Base-by-base conservation (phyloP, 2,797 vertebrate species). In the Steatocranus sp. region DNA sequence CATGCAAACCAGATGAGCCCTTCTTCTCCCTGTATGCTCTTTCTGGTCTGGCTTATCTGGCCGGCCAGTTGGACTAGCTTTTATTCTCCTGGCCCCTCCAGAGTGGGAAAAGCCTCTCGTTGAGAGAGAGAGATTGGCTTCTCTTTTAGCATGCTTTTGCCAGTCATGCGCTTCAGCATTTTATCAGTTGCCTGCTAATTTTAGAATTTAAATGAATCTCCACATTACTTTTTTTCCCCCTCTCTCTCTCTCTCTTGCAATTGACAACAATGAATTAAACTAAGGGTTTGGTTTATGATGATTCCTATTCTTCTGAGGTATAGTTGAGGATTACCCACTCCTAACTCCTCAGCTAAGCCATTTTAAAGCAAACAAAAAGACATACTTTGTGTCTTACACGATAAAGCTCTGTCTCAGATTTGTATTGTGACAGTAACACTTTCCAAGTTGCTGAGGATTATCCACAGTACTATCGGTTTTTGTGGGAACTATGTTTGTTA, bases 11-110 rank as follows among this genome's bases (percentile, higher is more conserved):
- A 93, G 87, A 91, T 88, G 90, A 94, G 91, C 75, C 86, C 81
- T 79, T 87, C 80, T 85, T 50, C 86, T 87, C 82, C 87, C 81
- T 85, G 76, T 79, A 10, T 79, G 87, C 91, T 90, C 87, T 88
- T 87, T 89, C 83, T 86, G 87, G 90, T 88, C 82, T 23, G 74
- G 87, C 94, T 96, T 96, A 95, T 96, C 95, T 94, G 85, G 76
- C 83, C 4, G 75, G 84, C 94, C 95, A 96, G 92, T 94, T 96
- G 94, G 94, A 92, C 90, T 14, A 78, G 92, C 92, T 89, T 94
- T 93, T 92, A 90, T 94, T 94, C 93, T 94, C 85, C 82, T 84
- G 89, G 94, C 88, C 94, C 91, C 93, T 91, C 87, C 85, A 93
- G 93, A 94, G 85, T 74, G 81, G 85, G 79, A 84, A 93, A 93